Evolutionary conservation across 2,797 vertebrate genomes (phyloP).

Genomic region (Pelodytes ibericus): DNA sequence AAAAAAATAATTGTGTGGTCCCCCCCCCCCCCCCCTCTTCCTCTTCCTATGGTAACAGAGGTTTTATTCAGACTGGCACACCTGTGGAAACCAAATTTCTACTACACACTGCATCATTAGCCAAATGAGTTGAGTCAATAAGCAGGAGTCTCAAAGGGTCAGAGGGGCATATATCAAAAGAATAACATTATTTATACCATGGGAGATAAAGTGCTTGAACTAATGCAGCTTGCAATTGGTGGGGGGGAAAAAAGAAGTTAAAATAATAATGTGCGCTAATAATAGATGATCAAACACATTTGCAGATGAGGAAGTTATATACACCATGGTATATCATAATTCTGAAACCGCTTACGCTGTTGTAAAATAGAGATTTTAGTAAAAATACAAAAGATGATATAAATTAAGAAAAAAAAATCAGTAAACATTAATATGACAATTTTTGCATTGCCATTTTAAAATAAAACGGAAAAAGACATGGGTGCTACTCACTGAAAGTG

Average conservation of each 20-base stretch:
- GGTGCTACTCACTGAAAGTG: too few species aligned
- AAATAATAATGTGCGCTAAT: constrained; percentile 43
- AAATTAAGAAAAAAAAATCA: too few species aligned
- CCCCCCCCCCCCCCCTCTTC: too few species aligned
- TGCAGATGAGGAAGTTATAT: too few species aligned
- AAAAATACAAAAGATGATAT: too few species aligned
- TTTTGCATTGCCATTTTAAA: too few species aligned
- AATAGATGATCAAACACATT: constrained; percentile 34
- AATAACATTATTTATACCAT: constrained; percentile 55
- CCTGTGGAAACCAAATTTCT: constrained; percentile 54
- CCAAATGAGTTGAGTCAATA: constrained; percentile 50
- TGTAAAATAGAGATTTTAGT: too few species aligned
- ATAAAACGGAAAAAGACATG: too few species aligned
- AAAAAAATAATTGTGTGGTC: constrained; percentile 22
- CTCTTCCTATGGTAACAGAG: constrained; percentile 36
- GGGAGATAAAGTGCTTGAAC: constrained; percentile 55
- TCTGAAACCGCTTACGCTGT: too few species aligned
- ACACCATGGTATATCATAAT: too few species aligned
- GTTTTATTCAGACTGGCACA: constrained; percentile 51
- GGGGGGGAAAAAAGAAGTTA: constrained; percentile 20
- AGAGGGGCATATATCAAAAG: constrained; percentile 55
- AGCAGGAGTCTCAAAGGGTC: constrained; percentile 47
- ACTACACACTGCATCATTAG: constrained; percentile 47
- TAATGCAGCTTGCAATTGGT: constrained; percentile 49
- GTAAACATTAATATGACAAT: too few species aligned